Base-by-base conservation (phyloP, 1,140 invertebrate species). In the Drosophila mojavensis region DNA sequence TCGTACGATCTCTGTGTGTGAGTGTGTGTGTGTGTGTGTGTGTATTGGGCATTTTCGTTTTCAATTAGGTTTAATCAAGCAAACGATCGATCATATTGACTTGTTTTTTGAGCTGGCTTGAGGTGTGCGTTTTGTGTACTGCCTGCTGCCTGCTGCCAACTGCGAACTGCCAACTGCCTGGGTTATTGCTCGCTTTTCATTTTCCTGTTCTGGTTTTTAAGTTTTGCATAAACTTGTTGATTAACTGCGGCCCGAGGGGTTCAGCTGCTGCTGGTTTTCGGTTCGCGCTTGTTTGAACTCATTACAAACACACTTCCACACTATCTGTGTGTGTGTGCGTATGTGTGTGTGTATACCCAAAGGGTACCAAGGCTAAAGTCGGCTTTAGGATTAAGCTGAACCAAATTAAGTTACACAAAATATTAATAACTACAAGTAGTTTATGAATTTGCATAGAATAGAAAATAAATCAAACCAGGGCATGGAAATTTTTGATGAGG, bases 81-180 rank as follows among this genome's bases (percentile, higher is more conserved):
- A 83, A 88, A 83, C 83, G 84, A 88, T 88, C 83, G 83, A 88
- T 88, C 83, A 89, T 88, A 88, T 88, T 89, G 84, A 88, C 83
- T 88, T 86, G 84, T 88, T 71, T 63, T 59, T 70, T 74, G 53
- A 77, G 53, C 66, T 71, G 76, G 59, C 83, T 88, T 83, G 83
- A 88, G 84, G 84, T 89, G 84, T 88, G 83, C 83, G 84, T 88
- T 86, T 86, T 60, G 45, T 56, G 20, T 43, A 28, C 53, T 45
- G 60, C 24, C 33, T 9, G 36, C 47, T 50, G 36, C 17, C 56
- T 13, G 20, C 28, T 69, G 58, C 20, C 20, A 2, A 24, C 20
- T 24, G 20, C 20, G 20, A 24, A 24, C 20, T 24, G 20, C 20
- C 48, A 36, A 48, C 76, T 85, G 83, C 83, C 71, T 77, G 82